Evolutionary conservation across 2,888 invertebrate species (phyloP), one percentile per base, ranked within the genome.

Genomic region (Spodoptera picta): DNA sequence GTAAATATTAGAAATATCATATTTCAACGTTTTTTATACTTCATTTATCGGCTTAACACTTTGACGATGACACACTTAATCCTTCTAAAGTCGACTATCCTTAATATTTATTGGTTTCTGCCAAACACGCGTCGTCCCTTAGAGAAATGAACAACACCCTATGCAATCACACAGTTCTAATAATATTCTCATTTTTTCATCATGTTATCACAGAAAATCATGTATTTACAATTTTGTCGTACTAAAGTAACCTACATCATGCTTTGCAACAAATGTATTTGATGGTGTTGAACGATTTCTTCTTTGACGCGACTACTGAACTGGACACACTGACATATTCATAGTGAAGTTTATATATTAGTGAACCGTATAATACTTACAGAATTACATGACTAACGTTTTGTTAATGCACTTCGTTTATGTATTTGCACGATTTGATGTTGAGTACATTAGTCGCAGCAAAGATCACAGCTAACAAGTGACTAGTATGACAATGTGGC

Each of bases 161-260:
- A 92, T 90, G 94, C 95, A 95, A 91, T 92, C 95, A 94, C 94
- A 92, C 94, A 91, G 91, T 92, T 91, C 92, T 94, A 94, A 91
- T 92, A 88, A 90, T 92, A 90, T 88, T 82, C 87, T 89, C 90
- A 92, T 91, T 91, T 91, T 80, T 91, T 89, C 85, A 88, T 83
- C 92, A 92, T 94, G 93, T 95, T 95, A 95, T 95, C 95, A 95
- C 95, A 95, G 95, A 95, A 95, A 95, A 95, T 94, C 89, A 95
- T 95, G 93, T 95, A 95, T 95, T 92, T 95, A 95, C 95, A 95
- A 94, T 92, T 95, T 94, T 92, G 92, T 92, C 94, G 87, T 89
- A 91, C 91, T 90, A 90, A 88, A 88, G 89, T 92, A 90, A 88
- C 87, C 90, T 92, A 92, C 91, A 87, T 87, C 88, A 90, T 91